Conservation (phyloP, 2,888 invertebrate genomes). For the Ormyrus pomaceus region DNA sequence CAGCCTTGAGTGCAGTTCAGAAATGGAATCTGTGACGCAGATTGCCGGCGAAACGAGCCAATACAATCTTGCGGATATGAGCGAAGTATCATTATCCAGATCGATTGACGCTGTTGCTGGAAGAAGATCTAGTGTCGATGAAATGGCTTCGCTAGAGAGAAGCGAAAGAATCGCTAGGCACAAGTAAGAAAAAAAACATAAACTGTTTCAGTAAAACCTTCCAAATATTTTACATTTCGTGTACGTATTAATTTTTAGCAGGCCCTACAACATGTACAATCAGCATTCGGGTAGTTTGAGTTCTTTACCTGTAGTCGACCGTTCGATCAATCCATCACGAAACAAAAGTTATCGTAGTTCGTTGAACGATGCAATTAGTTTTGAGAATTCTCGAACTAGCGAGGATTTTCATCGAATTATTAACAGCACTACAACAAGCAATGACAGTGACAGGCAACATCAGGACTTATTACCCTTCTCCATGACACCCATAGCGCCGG, state of each 20-base stretch:
- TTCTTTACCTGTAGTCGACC: conserved; percentile 62
- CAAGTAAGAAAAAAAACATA: conserved; percentile 10
- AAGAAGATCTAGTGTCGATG: conserved; percentile 61
- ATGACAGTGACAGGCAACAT: background rate
- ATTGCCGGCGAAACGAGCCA: conserved; percentile 71
- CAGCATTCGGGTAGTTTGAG: conserved; percentile 69
- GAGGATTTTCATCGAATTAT: conserved; percentile 40
- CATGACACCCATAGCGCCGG: background rate
- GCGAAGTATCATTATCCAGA: conserved; percentile 62
- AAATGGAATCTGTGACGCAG: conserved; percentile 70
- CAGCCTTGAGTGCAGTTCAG: conserved; percentile 83
- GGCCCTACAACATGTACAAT: conserved; percentile 59
- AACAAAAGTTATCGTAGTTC: conserved; percentile 67
- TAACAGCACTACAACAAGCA: background rate
- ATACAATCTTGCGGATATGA: conserved; percentile 70
- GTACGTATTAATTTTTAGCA: conserved; percentile 5
- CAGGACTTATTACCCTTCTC: conserved; percentile 29
- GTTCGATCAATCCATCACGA: conserved; percentile 57
- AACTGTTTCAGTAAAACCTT: too few species aligned
- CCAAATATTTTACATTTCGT: too few species aligned
- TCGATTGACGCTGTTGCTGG: conserved; percentile 54
- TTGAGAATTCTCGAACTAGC: conserved; percentile 60
- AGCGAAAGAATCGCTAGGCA: conserved; percentile 37
- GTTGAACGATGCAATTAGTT: conserved; percentile 67
- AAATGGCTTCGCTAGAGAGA: conserved; percentile 57